Base-by-base conservation (phyloP, 1,140 invertebrate genomes). In the Lordiphosa clarofinis region DNA sequence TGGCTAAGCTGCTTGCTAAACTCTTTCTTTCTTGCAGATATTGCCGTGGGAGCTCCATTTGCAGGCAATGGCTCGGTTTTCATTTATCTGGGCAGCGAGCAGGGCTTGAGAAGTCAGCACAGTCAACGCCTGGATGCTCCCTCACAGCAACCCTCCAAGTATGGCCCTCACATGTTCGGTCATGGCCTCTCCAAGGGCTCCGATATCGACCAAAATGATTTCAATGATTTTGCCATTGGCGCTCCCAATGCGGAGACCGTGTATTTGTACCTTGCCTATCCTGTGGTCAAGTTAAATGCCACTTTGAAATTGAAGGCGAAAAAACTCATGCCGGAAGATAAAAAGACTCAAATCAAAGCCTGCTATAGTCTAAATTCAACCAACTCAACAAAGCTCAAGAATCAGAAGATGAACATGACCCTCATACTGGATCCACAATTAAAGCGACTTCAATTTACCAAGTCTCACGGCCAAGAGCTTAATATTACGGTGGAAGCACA, bases 11-110 rank as follows among this genome's bases (percentile, higher is more conserved):
- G 5, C 3, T 7, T 15, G 8, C 4, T 33, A 4, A 19, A 10
- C 1, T 1, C 7, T 11, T 46, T 15, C 4, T 4, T 24, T 86
- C 3, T 19, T 89, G 31, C 58, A 91, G 94, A 94, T 76, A 82
- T 94, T 35, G 93, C 92, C 7, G 90, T 94, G 12, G 92, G 93
- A 19, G 93, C 93, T 7, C 94, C 94, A 0, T 94, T 93, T 86
- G 93, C 93, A 64, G 87, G 74, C 5, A 86, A 90, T 44, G 94
- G 93, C 4, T 91, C 91, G 0, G 91, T 94, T 6, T 94, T 94
- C 54, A 91, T 94, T 55, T 94, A 93, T 58, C 90, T 90, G 64
- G 93, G 93, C 1, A 79, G 91, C 31, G 84, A 82, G 13, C 86
- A 91, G 8, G 94, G 94, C 8, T 49, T 93, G 10, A 86, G 82